Base-by-base conservation (phyloP, 2,797 vertebrate genomes). In the Scolopax bukidnonensis region DNA sequence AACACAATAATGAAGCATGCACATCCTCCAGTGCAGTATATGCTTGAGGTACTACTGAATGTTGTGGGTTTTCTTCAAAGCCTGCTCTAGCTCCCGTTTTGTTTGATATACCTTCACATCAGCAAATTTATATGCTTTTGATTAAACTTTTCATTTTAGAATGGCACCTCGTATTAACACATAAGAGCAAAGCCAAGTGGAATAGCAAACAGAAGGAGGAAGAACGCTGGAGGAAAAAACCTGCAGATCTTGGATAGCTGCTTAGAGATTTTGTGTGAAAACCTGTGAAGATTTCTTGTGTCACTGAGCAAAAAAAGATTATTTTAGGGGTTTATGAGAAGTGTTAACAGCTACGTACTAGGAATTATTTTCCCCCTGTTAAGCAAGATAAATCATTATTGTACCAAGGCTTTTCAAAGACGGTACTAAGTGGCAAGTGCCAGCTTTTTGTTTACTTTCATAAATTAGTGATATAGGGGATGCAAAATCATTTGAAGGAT, bases 191-290 rank as follows among this genome's bases (percentile, higher is more conserved):
- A 95, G 91, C 86, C 93, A 95, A 95, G 82, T 20, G 51, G 60
- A 93, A 89, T 80, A 90, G 56, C 69, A 91, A 81, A 78, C 50
- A 88, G 80, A 81, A 84, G 77, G 61, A 73, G 25, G 27, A 80
- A 89, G 65, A 94, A 77, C 1, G 11, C 79, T 82, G 81, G 60
- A 95, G 59, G 79, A 84, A 90, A 96, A 95, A 93, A 71, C 16
- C 74, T 92, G 64, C 56, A 87, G 27, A 57, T 90, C 82, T 84
- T 92, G 84, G 88, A 83, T 70, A 80, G 61, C 77, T 89, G 68
- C 61, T 89, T 91, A 89, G 71, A 91, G 71, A 86, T 90, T 92
- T 92, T 87, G 20, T 93, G 74, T 16, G 43, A 95, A 95, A 97
- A 90, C 71, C 77, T 94, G 84, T 90, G 94, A 95, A 95, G 60